Evolutionary conservation across 2,888 invertebrate species (phyloP).

Genomic region (Pterobdella sp.): DNA sequence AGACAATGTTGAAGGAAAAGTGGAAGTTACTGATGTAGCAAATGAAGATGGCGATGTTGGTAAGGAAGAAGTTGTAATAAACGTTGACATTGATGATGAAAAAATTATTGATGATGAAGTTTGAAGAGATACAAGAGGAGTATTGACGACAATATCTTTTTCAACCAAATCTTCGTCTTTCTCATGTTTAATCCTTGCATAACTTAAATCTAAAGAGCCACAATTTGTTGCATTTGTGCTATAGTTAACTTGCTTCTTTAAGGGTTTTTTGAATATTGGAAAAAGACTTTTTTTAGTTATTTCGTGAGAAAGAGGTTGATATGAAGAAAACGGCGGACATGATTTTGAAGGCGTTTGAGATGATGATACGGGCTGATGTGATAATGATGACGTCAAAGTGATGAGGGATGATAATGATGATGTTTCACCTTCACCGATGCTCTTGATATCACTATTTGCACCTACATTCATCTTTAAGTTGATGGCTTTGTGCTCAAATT

Average conservation of each 20-base stretch:
- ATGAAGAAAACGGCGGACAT: conserved; percentile 2
- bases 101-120: not conserved
- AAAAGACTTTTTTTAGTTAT: not conserved
- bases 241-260: not conserved
- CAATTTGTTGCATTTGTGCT: not conserved
- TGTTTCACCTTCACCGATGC: no score
- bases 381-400: not conserved
- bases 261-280: conserved; percentile 6
- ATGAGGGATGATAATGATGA: not conserved
- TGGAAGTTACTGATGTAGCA: not conserved
- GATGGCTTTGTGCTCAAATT: no score
- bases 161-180: not conserved
- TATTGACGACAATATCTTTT: not conserved
- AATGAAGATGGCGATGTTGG: not conserved
- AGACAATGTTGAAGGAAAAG: not conserved
- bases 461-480: no score
- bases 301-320: not conserved
- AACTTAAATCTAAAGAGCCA: not conserved
- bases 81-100: not conserved
- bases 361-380: not conserved
- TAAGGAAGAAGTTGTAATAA: not conserved
- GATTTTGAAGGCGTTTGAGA: not conserved
- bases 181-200: not conserved
- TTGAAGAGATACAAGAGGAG: not conserved
- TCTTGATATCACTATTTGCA: no score